Evolutionary conservation across 2,888 invertebrate species (phyloP), one percentile per base, ranked within the genome.

Genomic region (Pherbina coryleti): DNA sequence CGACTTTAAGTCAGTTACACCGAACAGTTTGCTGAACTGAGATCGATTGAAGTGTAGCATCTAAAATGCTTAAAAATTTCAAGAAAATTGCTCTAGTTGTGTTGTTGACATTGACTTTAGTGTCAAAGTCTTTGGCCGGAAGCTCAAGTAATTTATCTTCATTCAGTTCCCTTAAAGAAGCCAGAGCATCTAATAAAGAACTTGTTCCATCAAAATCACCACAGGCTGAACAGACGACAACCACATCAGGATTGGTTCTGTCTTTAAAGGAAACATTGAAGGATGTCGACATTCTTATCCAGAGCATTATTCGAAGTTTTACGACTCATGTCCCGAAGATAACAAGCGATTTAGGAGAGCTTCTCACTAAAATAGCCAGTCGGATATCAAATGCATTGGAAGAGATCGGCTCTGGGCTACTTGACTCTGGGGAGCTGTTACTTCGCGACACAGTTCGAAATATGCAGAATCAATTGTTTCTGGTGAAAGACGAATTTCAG

Each of bases 401-500:
- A 44, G 60, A 76, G 5, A 78, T 85, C 9, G 76, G 81, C 5
- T 79, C 79, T 3, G 80, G 81, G 62, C 69, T 86, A 31, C 60
- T 82, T 0, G 75, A 82, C 51, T 80, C 80, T 2, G 79, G 82
- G 11, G 83, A 83, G 74, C 53, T 71, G 11, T 69, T 82, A 0
- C 64, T 82, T 3, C 80, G 77, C 8, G 78, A 82, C 9, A 81
- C 85, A 19, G 79, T 84, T 11, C 55, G 70, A 1, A 79, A 78
- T 62, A 71, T 83, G 2, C 73, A 82, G 55, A 76, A 66, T 17
- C 80, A 84, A 44, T 64, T 86, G 2, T 77, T 78, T 25, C 73
- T 60, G 2, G 79, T 83, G 5, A 83, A 82, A 37, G 57, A 78
- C 5, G 82, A 84, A 64, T 80, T 84, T 34, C 28, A 82, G 5